Evolutionary conservation across 1,140 invertebrate genomes (phyloP), one percentile per base, ranked within the genome.

Genomic region (Drosophila parvula): DNA sequence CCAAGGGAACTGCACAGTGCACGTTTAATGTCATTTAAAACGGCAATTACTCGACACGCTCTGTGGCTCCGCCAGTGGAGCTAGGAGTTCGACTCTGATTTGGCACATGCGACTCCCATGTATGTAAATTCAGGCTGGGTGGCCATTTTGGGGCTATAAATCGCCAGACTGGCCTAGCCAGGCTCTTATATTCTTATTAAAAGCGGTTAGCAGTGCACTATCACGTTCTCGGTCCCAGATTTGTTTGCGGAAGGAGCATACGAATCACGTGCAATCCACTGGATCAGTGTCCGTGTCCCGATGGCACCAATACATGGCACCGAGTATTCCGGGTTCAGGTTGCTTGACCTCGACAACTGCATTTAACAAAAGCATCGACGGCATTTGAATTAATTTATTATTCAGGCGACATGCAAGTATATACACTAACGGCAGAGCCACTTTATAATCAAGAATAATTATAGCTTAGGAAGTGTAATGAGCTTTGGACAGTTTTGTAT

Each of bases 1-100:
- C 44, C 32, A 68, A 53, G 34, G 27, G 32, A 81, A 84, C 78
- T 74, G 61, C 78, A 84, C 79, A 78, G 79, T 74, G 68, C 83
- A 85, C 83, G 83, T 78, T 88, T 81, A 88, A 88, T 89, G 84
- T 81, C 84, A 89, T 88, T 88, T 88, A 88, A 88, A 88, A 78
- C 74, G 76, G 80, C 84, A 88, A 88, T 88, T 88, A 88, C 79
- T 89, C 84, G 81, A 84, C 84, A 88, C 80, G 84, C 79, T 83
- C 63, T 61, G 50, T 59, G 61, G 73, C 64, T 55, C 45, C 57
- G 65, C 63, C 69, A 74, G 56, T 40, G 43, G 28, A 47, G 53
- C 41, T 4, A 44, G 70, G 67, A 67, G 74, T 55, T 73, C 22
- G 40, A 62, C 60, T 75, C 79, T 51, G 65, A 75, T 65, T 86